phyloP scores from a whole-genome alignment of 2,888 invertebrate species.

The Scaptomyza reducta region DNA sequence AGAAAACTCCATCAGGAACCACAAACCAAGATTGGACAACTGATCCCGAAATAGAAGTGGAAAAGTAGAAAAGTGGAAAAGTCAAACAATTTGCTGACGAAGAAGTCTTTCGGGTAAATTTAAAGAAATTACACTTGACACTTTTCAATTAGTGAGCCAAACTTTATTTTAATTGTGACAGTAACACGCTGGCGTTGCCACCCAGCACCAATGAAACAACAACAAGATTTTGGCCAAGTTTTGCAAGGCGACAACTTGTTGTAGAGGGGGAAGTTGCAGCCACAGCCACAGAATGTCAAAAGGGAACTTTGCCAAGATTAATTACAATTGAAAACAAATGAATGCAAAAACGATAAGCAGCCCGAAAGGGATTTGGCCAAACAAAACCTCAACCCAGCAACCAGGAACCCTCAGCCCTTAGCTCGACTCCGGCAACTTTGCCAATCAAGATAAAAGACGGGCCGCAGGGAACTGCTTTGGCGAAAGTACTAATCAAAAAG shows the following conservation, averaged over 20 bases:
- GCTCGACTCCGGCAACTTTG: slow-evolving; percentile 62
- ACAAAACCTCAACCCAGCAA: neutral
- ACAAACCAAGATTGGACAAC: slow-evolving; percentile 27
- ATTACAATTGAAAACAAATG: slow-evolving; percentile 81
- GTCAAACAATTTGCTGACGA: slow-evolving; percentile 61
- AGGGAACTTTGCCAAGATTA: slow-evolving; percentile 78
- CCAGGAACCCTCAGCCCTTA: slow-evolving; percentile 5
- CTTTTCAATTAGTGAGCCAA: slow-evolving; percentile 77
- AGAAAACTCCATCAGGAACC: slow-evolving; percentile 1
- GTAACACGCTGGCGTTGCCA: slow-evolving; percentile 70
- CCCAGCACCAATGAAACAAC: slow-evolving; percentile 32
- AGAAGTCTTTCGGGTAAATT: slow-evolving; percentile 51
- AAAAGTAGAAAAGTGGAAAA: slow-evolving; percentile 40
- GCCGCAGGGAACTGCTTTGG: slow-evolving; percentile 36
- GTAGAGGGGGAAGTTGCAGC: slow-evolving; percentile 29
- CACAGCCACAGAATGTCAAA: slow-evolving; percentile 77
- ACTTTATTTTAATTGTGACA: slow-evolving; percentile 81
- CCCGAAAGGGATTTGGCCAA: slow-evolving; percentile 66
- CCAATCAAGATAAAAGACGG: slow-evolving; percentile 74
- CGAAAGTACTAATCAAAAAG: slow-evolving; percentile 51
- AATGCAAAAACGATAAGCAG: slow-evolving; percentile 81
- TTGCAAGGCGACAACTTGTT: slow-evolving; percentile 55
- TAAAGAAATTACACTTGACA: slow-evolving; percentile 77
- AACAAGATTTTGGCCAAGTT: slow-evolving; percentile 63
- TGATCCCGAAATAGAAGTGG: slow-evolving; percentile 35